Base-by-base conservation (phyloP, 2,888 invertebrate species). In the Odontocolon sp. region DNA sequence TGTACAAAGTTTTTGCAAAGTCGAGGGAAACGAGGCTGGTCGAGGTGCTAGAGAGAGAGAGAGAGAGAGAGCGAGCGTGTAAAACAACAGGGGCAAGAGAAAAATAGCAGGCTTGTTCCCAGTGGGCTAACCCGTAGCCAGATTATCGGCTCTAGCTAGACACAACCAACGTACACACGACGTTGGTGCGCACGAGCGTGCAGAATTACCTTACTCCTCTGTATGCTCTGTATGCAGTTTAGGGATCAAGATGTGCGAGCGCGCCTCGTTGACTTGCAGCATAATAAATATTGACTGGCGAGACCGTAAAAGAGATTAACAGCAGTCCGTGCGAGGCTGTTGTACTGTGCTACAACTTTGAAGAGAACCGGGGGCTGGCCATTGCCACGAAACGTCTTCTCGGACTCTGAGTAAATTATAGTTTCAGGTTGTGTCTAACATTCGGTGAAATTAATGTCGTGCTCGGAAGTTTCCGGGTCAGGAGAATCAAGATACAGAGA, bases 1-100 rank as follows among this genome's bases (percentile, higher is more conserved):
- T 36, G 54, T n/a, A 50, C 42, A 61, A 71, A 45, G 52, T 70
- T 73, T 59, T 66, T 40, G 52, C 59, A 66, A 40, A 69, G 59
- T 63, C 57, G 57, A 33, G 56, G 38, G 57, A 66, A 64, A 54
- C 42, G 52, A 57, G 52, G 36, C 42, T 36, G 8, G 42, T 40
- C 26, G 11, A 45, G 45, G 45, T 16, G 33, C 38, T n/a, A n/a
- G n/a, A n/a, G n/a, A n/a, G n/a, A n/a, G n/a, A n/a, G n/a, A n/a
- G n/a, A n/a, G n/a, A n/a, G n/a, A n/a, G n/a, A n/a, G n/a, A n/a
- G n/a, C n/a, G n/a, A n/a, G 64, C 42, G 36, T 56, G 33, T 50
- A 64, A 66, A 38, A 75, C 33, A 56, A 33, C 52, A 26, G 21
- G 2, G 11, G 14, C 14, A n/a, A 11, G 47, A n/a, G 3, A 47